Base-by-base conservation (phyloP, 1,140 invertebrate species). In the Drosophila prosaltans region DNA sequence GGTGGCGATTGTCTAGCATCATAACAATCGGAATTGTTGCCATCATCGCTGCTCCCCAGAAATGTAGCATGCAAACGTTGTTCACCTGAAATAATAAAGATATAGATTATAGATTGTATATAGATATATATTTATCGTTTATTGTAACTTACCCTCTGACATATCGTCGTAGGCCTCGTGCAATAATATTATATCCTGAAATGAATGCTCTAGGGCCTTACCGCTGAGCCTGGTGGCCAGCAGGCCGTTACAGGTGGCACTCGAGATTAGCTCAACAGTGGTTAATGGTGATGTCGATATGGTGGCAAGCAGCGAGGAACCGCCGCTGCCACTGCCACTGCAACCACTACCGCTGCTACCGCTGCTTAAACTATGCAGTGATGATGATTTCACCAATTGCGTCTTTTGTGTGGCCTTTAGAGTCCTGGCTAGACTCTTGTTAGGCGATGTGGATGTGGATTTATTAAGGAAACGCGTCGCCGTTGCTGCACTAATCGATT, bases 1-100 rank as follows among this genome's bases (percentile, higher is more conserved):
- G 97, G 97, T 80, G 97, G 96, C 60, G 97, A 96, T 84, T 94
- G 93, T 91, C 95, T 93, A 90, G 91, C 76, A 77, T 92, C 91
- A 65, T 92, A 92, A 72, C 78, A 85, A 78, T 92, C 91, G 69
- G 91, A 92, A 74, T 92, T 90, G 74, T 90, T 91, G 58, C 88
- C 91, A 80, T 91, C 91, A 74, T 92, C 91, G 74, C 90, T 91
- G 84, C 90, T 91, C 51, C 88, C 80, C 61, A 92, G 76, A 68
- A 91, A 91, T 70, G 91, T 86, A 62, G 91, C 84, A 73, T 92
- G 83, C 68, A 90, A 72, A 64, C 88, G 88, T 64, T 91, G 91
- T 79, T 92, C 91, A 75, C 85, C 91, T 92, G 54, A 3, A 71
- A 67, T 9, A 7, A 36, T 0, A 43, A 45, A 26, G 2, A 24